Conservation (phyloP, 2,797 vertebrate species). For the Acipenser oxyrinchus region DNA sequence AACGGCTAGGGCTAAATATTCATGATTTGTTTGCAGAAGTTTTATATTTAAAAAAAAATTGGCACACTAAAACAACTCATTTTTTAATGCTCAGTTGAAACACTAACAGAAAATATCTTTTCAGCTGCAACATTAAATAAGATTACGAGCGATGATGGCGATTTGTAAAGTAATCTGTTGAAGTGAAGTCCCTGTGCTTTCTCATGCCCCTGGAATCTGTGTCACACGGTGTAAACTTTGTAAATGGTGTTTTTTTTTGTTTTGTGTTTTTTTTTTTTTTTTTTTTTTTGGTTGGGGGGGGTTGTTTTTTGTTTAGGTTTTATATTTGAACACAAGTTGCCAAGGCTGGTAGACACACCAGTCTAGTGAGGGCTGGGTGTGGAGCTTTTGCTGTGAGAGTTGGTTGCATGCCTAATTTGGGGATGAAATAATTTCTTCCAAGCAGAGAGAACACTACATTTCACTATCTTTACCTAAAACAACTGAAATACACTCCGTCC, state of each 20-base stretch:
- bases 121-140: no score
- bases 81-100: no score
- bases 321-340: constrained; percentile 72
- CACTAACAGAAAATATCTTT: no score
- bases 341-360: constrained; percentile 67
- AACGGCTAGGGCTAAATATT: no score
- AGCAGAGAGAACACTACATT: no score
- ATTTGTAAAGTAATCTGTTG: no score
- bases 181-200: background rate
- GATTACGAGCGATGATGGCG: no score
- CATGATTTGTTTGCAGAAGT: no score
- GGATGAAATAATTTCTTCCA: constrained; percentile 1
- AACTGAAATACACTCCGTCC: no score
- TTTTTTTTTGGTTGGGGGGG: constrained; percentile 19
- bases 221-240: constrained; percentile 51
- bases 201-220: background rate
- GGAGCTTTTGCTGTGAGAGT: constrained; percentile 72
- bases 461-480: no score
- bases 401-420: constrained; percentile 54
- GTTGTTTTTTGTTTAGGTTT: constrained; percentile 27
- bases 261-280: constrained; percentile 33
- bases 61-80: no score
- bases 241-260: constrained; percentile 45
- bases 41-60: no score
- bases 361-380: constrained; percentile 58